These are phyloP conservation scores for Orchesella cincta DNA, from an alignment of 1,140 invertebrate genomes.

Conservation along the genomic window DNA sequence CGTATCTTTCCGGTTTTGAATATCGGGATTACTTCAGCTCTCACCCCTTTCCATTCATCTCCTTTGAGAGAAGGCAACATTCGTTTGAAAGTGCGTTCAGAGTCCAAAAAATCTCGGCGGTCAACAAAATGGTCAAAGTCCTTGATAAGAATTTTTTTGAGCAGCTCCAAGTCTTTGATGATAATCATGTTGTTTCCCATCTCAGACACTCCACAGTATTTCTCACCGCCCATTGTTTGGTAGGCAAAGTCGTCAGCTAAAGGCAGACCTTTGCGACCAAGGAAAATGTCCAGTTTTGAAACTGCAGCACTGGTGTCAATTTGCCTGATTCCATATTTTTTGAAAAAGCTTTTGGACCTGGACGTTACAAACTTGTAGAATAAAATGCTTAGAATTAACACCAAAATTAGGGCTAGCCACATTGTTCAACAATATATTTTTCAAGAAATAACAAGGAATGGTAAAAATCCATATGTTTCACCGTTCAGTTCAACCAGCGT, in stretches of 20 bases:
- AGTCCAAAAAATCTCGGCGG: background rate
- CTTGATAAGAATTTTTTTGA: slow-evolving; percentile 1
- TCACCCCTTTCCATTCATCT: slow-evolving; percentile 14
- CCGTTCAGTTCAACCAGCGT: no score
- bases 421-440: no score
- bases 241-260: background rate
- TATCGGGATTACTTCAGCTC: background rate
- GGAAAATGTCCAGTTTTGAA: background rate
- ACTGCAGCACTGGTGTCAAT: background rate
- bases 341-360: background rate
- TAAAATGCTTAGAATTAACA: background rate
- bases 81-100: background rate
- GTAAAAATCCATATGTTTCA: no score
- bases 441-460: no score
- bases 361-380: background rate
- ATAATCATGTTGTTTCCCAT: background rate
- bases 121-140: slow-evolving; percentile 23
- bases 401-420: background rate
- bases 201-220: background rate
- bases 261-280: background rate
- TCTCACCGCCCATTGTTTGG: background rate
- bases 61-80: background rate
- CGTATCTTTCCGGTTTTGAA: slow-evolving; percentile 34
- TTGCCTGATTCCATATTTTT: background rate
- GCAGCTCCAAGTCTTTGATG: background rate